Base-by-base conservation (phyloP, 2,888 invertebrate species). In the Quadriops clusia region DNA sequence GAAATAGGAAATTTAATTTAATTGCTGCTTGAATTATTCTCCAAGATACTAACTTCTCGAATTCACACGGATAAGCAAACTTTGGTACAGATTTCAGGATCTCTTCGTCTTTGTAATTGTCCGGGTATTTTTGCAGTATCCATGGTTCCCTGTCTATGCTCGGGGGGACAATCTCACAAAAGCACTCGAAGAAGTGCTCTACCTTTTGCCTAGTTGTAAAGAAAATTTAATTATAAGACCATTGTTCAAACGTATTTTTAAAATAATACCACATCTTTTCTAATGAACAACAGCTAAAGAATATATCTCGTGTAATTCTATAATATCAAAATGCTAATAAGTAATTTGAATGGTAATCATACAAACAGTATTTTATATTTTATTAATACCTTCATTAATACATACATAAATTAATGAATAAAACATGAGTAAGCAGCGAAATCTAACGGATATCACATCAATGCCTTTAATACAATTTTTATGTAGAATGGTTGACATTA, bases 41-140 rank as follows among this genome's bases (percentile, higher is more conserved):
- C n/a, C 23, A 30, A 4, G 33, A 12, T 38, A 72, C 70, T 65
- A 62, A 84, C 85, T 77, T 77, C 58, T 77, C 74, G 54, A 80
- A 71, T 53, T 76, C 73, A 56, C 82, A 84, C 9, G 85, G 91
- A 67, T 85, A 93, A 46, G 87, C 83, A 68, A 93, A 93, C 63
- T 87, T 83, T 23, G 90, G 86, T 49, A 91, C 79, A 50, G 82
- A 77, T 58, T 77, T 81, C 34, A 93, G 67, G 43, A 89, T 78
- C 58, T 85, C 86, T 58, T 81, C 75, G 63, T 89, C 84, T 52
- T 72, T 75, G 58, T 80, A 90, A 36, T 70, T 70, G 43, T 82
- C 82, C 23, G 93, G 91, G 62, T 79, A 91, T 58, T 83, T 83
- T 57, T 80, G 83, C 25, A 85, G 63, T 47, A 90, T 79, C 64